Percentiles rank a stretch among this genome's conserved stretches.
phyloP scores from a whole-genome alignment of 2,113 vertebrate species.

The Tympanuchus pallidicinctus region DNA sequence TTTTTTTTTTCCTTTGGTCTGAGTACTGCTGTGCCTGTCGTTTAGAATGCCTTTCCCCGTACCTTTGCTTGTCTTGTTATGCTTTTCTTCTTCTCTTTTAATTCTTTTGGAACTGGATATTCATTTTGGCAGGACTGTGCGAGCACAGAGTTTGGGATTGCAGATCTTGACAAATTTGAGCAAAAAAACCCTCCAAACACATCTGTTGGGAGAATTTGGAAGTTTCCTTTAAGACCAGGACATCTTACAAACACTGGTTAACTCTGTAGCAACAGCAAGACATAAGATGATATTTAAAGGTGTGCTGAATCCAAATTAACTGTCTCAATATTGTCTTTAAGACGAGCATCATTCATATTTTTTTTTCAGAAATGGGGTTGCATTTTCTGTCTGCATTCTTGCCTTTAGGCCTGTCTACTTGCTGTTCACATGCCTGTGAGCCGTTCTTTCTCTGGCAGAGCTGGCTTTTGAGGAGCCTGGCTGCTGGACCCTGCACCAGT shows the following conservation, averaged over 20 bases:
- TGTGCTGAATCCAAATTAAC: not conserved
- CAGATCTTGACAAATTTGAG: not conserved
- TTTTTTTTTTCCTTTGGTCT: not conserved
- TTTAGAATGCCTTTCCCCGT: not conserved
- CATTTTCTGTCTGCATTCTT: not conserved
- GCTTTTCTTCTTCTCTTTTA: not conserved
- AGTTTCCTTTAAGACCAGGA: not conserved
- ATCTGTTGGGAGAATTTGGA: not conserved
- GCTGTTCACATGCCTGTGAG: not conserved
- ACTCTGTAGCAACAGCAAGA: not conserved
- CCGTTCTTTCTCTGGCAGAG: not conserved
- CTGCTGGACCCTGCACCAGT: not conserved
- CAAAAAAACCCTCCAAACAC: fast-evolving
- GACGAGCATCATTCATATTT: not conserved
- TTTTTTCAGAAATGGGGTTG: not conserved
- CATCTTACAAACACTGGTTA: not conserved
- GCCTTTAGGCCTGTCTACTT: fast-evolving
- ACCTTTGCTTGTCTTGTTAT: not conserved
- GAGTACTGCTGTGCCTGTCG: not conserved
- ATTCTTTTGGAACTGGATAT: not conserved
- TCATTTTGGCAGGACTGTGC: not conserved
- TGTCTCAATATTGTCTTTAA: not conserved
- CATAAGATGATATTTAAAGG: not conserved
- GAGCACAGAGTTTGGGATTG: not conserved
- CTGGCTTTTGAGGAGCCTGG: not conserved